These are phyloP conservation scores for Dynastes tityus DNA, from an alignment of 2,888 invertebrate genomes.

Conservation along the genomic window DNA sequence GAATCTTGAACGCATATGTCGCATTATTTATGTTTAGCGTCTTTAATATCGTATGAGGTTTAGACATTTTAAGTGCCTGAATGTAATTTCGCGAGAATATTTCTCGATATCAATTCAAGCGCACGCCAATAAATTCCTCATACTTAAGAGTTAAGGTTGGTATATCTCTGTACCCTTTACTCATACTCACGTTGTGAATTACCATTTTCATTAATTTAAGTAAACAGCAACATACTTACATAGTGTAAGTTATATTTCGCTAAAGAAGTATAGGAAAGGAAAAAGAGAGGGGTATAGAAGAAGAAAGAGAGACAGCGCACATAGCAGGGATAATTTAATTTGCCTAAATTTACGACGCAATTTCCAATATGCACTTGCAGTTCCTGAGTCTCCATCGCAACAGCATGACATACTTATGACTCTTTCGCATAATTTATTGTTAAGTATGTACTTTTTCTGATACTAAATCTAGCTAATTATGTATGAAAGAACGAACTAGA, in stretches of 20 bases:
- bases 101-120: too few relatives aligned
- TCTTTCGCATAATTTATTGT: slow-evolving; percentile 27
- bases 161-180: too few relatives aligned
- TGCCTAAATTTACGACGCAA: slow-evolving; percentile 39
- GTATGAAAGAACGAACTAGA: neutral
- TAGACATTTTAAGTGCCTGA: too few relatives aligned
- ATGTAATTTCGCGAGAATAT: too few relatives aligned
- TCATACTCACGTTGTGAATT: neutral
- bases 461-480: neutral
- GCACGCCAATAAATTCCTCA: too few relatives aligned
- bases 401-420: slow-evolving; percentile 26
- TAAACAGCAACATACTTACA: slow-evolving; percentile 5
- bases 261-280: neutral
- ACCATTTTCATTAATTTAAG: slow-evolving; percentile 28
- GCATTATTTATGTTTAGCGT: too few relatives aligned
- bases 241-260: neutral
- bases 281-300: neutral
- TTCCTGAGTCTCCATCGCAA: slow-evolving; percentile 11
- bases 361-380: slow-evolving; percentile 42
- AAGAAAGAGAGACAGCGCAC: neutral
- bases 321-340: slow-evolving; percentile 35
- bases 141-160: too few relatives aligned
- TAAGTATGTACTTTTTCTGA: neutral
- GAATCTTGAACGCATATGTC: too few relatives aligned
- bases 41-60: too few relatives aligned